Evolutionary conservation across 2,113 vertebrate genomes (phyloP), one percentile per base, ranked within the genome.

Genomic region (Columba livia): DNA sequence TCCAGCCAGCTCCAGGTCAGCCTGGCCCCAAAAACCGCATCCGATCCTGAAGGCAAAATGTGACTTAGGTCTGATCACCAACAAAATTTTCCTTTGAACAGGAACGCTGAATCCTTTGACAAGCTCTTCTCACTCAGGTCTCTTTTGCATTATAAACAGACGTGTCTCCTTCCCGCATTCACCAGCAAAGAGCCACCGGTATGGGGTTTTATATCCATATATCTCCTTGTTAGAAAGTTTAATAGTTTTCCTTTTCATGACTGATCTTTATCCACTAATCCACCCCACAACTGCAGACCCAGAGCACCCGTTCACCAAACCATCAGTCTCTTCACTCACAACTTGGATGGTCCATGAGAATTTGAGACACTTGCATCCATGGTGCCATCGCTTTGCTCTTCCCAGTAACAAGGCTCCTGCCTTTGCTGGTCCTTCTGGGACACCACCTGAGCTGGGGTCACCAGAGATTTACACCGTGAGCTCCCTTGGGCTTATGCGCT

Each of bases 191-290:
- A 8, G 36, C 51, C 53, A 14, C 56, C 9, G 15, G 20, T 10
- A 9, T 0, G 15, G 31, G 5, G 2, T 15, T 78, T 36, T 62
- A 4, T 5, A 29, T 4, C 12, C 18, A 15, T n/a, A 3, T 0
- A 11, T 12, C 53, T 67, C 42, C 26, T 36, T 23, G 15, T 8
- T 38, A 4, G 38, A 36, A 61, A 38, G 18, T 6, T 74, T 7
- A 10, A 20, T 0, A 11, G 9, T 24, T 70, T 78, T 50, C 15
- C 12, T 20, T 24, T 18, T 44, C 8, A 11, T 11, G n/a, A 8
- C 4, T 31, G 5, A 51, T 13, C 40, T 31, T 38, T 47, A 23
- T 1, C 15, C 58, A 54, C 20, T 9, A 53, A 60, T 29, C 57
- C 44, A 61, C 6, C 56, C 56, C 42, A 8, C 42, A 44, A 44